A percentile compares a stretch with the other conserved stretches of the same genome.
phyloP scores from a whole-genome alignment of 2,888 invertebrate genomes.

The Luperina testacea region DNA sequence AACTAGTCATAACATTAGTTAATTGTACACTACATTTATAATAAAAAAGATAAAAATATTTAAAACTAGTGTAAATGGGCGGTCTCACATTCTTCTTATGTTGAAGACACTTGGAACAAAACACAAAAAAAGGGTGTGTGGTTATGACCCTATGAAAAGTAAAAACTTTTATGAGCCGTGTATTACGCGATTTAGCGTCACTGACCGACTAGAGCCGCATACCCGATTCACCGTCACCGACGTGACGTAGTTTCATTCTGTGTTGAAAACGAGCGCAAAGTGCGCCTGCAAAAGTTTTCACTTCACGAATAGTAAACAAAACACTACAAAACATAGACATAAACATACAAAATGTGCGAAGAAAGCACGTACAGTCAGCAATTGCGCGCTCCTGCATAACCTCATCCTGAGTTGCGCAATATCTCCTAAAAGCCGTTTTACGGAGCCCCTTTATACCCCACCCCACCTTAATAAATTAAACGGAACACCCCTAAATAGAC shows the following conservation, averaged over 20 bases:
- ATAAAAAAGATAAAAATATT: neutral
- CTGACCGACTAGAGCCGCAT: neutral
- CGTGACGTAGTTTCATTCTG: neutral
- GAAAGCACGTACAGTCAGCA: conserved; percentile 6
- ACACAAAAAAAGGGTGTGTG: neutral
- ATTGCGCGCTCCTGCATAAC: conserved; percentile 40
- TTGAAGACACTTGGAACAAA: neutral
- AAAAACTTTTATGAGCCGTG: neutral
- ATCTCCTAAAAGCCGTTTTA: conserved; percentile 71
- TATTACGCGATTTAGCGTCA: neutral
- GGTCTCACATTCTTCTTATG: neutral
- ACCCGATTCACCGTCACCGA: neutral
- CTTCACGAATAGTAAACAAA: neutral
- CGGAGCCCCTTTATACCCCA: conserved; percentile 62
- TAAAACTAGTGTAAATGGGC: neutral
- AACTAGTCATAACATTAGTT: neutral
- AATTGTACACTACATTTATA: neutral
- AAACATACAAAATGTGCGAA: neutral
- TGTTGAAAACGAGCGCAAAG: neutral
- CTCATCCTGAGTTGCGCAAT: conserved; percentile 57
- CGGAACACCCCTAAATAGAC: conserved; percentile 75
- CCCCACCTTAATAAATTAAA: conserved; percentile 77
- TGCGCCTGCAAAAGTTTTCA: neutral
- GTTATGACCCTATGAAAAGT: neutral
- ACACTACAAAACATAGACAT: neutral